A percentile compares a stretch with the other conserved stretches of the same genome.
These are phyloP conservation scores for Charaxes varanes DNA, from an alignment of 1,140 invertebrate genomes.

Conservation along the genomic window DNA sequence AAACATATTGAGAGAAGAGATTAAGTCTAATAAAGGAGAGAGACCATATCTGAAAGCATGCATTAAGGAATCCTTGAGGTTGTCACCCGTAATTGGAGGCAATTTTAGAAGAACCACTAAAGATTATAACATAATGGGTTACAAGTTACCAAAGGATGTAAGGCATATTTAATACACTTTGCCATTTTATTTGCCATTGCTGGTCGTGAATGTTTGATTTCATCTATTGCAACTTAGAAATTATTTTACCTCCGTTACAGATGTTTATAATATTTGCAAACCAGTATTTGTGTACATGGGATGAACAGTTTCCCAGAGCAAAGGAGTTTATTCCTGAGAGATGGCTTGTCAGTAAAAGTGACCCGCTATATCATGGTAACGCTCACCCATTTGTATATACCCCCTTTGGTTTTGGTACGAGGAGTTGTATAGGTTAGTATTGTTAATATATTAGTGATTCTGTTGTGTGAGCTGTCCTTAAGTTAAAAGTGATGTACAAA, in stretches of 20 bases:
- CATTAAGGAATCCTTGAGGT: conserved; percentile 77
- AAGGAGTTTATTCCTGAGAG: conserved; percentile 76
- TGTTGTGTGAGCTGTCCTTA: too few species aligned
- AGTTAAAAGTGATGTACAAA: too few species aligned
- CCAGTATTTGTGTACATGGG: conserved; percentile 57
- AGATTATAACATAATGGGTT: conserved; percentile 75
- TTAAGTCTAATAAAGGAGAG: conserved; percentile 51
- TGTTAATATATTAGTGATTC: too few species aligned
- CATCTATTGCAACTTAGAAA: too few species aligned
- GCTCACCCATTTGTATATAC: conserved; percentile 74
- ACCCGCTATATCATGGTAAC: conserved; percentile 54
- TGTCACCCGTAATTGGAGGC: conserved; percentile 73
- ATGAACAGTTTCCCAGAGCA: conserved; percentile 68
- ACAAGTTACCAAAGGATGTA: conserved; percentile 77
- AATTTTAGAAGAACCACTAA: conserved; percentile 66
- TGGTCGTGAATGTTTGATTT: neutral
- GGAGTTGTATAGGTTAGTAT: conserved; percentile 69
- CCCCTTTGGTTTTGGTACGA: conserved; percentile 78
- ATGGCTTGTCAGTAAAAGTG: conserved; percentile 67
- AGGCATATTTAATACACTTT: conserved; percentile 30
- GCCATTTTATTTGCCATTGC: conserved; percentile 78
- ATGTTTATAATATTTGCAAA: conserved; percentile 40
- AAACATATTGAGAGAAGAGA: conserved; percentile 79
- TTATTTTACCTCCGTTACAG: conserved; percentile 20
- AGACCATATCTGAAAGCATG: conserved; percentile 78